Evolutionary conservation across 2,888 invertebrate genomes (phyloP), one percentile per base, ranked within the genome.

Genomic region (Tholera decimalis): DNA sequence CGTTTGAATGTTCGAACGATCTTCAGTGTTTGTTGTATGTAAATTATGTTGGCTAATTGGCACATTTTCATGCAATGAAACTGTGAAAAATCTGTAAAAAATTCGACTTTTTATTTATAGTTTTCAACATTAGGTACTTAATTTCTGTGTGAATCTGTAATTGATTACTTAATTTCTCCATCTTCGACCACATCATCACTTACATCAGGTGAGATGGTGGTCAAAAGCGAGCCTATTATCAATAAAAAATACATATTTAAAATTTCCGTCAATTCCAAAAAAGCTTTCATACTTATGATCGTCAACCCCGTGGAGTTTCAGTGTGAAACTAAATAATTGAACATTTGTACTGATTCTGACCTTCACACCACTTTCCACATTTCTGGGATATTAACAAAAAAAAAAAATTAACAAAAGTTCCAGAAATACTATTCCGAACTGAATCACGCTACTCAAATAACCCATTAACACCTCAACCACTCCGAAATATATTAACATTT

Each of bases 21-120:
- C 11, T 30, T 46, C 13, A 50, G 44, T 43, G 11, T 44, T 63
- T 5, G 11, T 41, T 43, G 28, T 22, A 15, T 37, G 43, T 28
- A 28, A 60, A 54, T 13, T 33, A 44, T 41, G 18, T 26, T 26
- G 15, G 46, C 22, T 11, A 26, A 61, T 79, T 66, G 55, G 57
- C 66, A 66, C 63, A 24, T 51, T 63, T 30, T 46, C 39, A 35
- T 44, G 18, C 4, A 30, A 22, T 49, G 15, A 2, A 26, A 57
- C 28, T 56, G 44, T 51, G 30, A 22, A 53, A n/a, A 2, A 26
- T 60, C 28, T 56, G 44, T 51, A 30, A 28, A 47, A n/a, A 28
- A 53, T 41, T 60, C n/a, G 47, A 13, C 3, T 20, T 46, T 28
- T 60, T 9, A 30, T 13, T n/a, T n/a, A n/a, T n/a, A n/a, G n/a